Percentiles rank a stretch among this genome's conserved stretches.
These are phyloP conservation scores for Anguilla marmorata DNA, from an alignment of 2,797 vertebrate species.

Conservation along the genomic window DNA sequence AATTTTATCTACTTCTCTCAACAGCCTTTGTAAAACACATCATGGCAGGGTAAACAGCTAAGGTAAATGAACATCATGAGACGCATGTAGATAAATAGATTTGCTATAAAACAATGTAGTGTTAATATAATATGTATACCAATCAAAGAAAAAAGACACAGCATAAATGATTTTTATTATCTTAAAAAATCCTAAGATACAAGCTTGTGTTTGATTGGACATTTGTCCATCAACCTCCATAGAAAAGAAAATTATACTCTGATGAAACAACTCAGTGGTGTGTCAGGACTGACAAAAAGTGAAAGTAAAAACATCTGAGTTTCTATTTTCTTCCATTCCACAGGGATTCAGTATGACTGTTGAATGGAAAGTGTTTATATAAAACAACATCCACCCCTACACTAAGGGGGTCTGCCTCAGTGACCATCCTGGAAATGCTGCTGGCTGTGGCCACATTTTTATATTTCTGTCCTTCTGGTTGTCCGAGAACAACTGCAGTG, in stretches of 20 bases:
- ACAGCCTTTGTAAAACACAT: slow-evolving; percentile 76
- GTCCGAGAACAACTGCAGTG: slow-evolving; percentile 38
- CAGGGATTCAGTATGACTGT: slow-evolving; percentile 4
- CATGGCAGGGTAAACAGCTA: slow-evolving; percentile 69
- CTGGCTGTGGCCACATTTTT: slow-evolving; percentile 35
- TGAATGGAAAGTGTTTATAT: slow-evolving; percentile 28
- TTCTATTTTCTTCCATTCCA: slow-evolving; percentile 1
- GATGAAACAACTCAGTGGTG: too few relatives aligned
- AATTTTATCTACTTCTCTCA: background rate
- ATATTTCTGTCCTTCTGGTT: slow-evolving; percentile 25
- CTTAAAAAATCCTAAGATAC: background rate
- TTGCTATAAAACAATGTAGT: background rate
- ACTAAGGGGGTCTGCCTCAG: slow-evolving; percentile 37
- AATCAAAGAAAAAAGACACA: background rate
- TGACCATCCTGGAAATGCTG: slow-evolving; percentile 32
- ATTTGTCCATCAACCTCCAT: background rate
- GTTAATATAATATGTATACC: background rate
- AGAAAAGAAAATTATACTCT: background rate
- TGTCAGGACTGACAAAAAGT: background rate
- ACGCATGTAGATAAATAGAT: background rate
- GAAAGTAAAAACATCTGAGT: background rate
- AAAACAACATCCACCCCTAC: slow-evolving; percentile 45
- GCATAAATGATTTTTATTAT: background rate
- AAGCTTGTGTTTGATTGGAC: background rate
- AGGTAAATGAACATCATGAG: background rate